Conservation (phyloP, 2,113 vertebrate genomes). For the Dascyllus trimaculatus region DNA sequence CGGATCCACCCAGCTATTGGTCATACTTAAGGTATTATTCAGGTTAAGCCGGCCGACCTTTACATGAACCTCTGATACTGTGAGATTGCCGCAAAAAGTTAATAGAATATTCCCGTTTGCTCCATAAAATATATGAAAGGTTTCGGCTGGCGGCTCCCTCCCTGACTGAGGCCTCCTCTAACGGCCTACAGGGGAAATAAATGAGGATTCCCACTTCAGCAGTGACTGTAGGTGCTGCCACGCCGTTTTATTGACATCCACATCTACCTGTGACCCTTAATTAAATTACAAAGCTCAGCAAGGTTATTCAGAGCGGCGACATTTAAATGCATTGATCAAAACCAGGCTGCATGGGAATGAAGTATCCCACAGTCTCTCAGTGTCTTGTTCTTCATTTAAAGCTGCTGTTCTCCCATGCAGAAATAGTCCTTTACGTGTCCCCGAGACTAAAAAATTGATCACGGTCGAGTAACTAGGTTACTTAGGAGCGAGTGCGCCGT, state of each 20-base stretch:
- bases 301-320: conserved; percentile 46
- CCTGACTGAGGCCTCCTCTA: conserved; percentile 26
- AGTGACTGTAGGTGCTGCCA: neutral
- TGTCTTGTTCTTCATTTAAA: too few relatives aligned
- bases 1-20: conserved; percentile 12
- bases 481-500: conserved; percentile 14
- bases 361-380: neutral
- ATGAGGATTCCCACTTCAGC: conserved; percentile 32
- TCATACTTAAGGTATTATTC: conserved; percentile 44
- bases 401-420: neutral
- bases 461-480: conserved; percentile 32
- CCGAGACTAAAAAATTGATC: conserved; percentile 6
- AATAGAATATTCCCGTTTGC: conserved; percentile 48
- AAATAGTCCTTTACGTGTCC: conserved; percentile 12
- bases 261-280: conserved; percentile 47
- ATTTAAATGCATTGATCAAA: conserved; percentile 36
- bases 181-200: conserved; percentile 35
- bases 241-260: conserved; percentile 52
- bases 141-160: conserved; percentile 15
- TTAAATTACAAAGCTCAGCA: conserved; percentile 53
- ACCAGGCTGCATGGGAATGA: neutral
- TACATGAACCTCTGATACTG: conserved; percentile 48
- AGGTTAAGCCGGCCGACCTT: conserved; percentile 49
- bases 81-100: conserved; percentile 39
- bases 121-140: conserved; percentile 45